These are phyloP conservation scores for Heterotis niloticus DNA, from an alignment of 2,113 vertebrate genomes.

Conservation along the genomic window DNA sequence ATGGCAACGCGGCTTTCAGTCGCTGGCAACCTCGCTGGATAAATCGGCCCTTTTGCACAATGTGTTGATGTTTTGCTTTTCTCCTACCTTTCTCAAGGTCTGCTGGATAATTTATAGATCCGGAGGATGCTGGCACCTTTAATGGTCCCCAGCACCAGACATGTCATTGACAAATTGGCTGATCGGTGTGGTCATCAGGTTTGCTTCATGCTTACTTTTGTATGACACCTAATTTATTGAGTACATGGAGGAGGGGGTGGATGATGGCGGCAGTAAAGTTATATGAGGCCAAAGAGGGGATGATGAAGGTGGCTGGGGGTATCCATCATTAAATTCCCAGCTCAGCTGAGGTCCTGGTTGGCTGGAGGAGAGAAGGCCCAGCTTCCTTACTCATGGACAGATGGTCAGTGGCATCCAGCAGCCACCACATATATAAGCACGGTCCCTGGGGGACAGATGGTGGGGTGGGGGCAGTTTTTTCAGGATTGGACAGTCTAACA, in stretches of 20 bases:
- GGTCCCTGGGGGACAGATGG: background rate
- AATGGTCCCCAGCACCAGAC: constrained; percentile 29
- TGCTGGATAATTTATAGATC: constrained; percentile 43
- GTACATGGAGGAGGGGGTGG: constrained; percentile 20
- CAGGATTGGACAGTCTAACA: background rate
- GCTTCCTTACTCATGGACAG: constrained; percentile 48
- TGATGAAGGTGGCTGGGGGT: constrained; percentile 27
- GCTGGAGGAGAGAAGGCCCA: constrained; percentile 36
- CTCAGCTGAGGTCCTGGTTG: constrained; percentile 30
- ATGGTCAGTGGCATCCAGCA: constrained; percentile 27
- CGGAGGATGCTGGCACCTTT: constrained; percentile 37
- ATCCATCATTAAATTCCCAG: constrained; percentile 49
- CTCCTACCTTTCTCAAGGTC: constrained; percentile 31
- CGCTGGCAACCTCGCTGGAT: constrained; percentile 49
- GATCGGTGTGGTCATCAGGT: constrained; percentile 35
- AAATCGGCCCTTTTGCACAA: constrained; percentile 43
- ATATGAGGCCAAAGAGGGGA: constrained; percentile 44
- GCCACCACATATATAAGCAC: constrained; percentile 19
- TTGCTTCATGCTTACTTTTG: constrained; percentile 36
- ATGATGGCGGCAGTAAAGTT: constrained; percentile 44
- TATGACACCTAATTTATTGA: constrained; percentile 48
- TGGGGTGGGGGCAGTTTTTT: background rate
- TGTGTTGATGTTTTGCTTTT: constrained; percentile 37
- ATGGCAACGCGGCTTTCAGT: constrained; percentile 47
- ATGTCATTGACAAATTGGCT: constrained; percentile 40